phyloP scores from a whole-genome alignment of 2,797 vertebrate genomes.

The Mionectes olivaceus region DNA sequence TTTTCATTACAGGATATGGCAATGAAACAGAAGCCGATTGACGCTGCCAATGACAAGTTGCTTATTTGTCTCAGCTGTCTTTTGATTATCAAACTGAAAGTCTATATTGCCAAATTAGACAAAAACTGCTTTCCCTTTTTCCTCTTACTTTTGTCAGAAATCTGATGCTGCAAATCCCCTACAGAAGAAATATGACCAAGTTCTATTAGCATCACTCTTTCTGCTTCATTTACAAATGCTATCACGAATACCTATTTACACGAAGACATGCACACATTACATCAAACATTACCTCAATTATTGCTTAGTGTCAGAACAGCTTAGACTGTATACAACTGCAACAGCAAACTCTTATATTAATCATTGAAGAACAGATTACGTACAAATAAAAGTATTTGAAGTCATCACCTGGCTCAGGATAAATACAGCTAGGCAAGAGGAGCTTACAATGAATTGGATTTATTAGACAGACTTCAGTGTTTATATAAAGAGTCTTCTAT shows the following conservation, averaged over 20 bases:
- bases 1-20: neutral
- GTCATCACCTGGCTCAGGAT: conserved; percentile 4
- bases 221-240: neutral
- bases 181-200: neutral
- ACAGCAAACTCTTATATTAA: conserved; percentile 35
- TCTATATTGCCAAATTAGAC: neutral
- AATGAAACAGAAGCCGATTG: neutral
- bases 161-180: neutral
- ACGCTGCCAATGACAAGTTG: neutral
- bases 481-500: neutral
- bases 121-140: neutral
- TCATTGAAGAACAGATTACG: conserved; percentile 9
- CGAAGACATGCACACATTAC: neutral
- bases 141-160: neutral
- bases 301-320: neutral
- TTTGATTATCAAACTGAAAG: neutral
- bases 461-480: neutral
- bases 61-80: neutral
- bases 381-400: conserved; percentile 25
- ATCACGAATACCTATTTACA: neutral
- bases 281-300: neutral
- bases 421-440: conserved; percentile 24
- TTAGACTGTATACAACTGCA: neutral
- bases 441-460: neutral
- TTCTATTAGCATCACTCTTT: neutral